phyloP scores from a whole-genome alignment of 2,113 vertebrate species.

The Anolis sagrei region DNA sequence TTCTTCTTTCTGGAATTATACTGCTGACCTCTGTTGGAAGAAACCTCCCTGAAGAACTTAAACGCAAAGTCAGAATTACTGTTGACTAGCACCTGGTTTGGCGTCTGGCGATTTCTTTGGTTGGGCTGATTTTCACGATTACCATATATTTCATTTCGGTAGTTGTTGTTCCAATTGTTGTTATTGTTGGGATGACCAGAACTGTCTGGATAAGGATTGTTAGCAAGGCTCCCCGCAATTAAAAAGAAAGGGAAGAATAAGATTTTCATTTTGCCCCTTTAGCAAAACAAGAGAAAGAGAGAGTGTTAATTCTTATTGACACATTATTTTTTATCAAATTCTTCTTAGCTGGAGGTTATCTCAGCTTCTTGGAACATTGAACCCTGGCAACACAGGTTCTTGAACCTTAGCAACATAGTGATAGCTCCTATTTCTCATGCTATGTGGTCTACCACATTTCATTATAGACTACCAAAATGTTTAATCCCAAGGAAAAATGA shows the following conservation, averaged over 20 bases:
- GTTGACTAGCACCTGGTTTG: neutral
- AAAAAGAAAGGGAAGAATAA: slow-evolving; percentile 71
- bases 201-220: slow-evolving; percentile 17
- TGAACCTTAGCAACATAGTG: no score
- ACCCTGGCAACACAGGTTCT: neutral
- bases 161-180: slow-evolving; percentile 39
- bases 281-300: slow-evolving; percentile 33
- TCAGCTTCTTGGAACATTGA: neutral
- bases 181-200: slow-evolving; percentile 25
- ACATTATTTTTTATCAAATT: neutral
- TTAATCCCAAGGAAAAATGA: neutral
- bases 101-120: neutral
- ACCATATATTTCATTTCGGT: slow-evolving; percentile 36
- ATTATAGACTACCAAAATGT: neutral
- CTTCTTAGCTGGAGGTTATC: neutral
- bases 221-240: slow-evolving; percentile 42
- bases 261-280: slow-evolving; percentile 70
- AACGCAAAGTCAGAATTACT: slow-evolving; percentile 75
- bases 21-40: slow-evolving; percentile 16
- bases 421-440: no score
- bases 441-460: neutral
- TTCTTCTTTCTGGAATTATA: slow-evolving; percentile 66
- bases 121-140: slow-evolving; percentile 25
- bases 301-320: neutral
- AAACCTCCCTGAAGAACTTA: slow-evolving; percentile 74